phyloP scores from a whole-genome alignment of 2,113 vertebrate species.

The Leuciscus idus region DNA sequence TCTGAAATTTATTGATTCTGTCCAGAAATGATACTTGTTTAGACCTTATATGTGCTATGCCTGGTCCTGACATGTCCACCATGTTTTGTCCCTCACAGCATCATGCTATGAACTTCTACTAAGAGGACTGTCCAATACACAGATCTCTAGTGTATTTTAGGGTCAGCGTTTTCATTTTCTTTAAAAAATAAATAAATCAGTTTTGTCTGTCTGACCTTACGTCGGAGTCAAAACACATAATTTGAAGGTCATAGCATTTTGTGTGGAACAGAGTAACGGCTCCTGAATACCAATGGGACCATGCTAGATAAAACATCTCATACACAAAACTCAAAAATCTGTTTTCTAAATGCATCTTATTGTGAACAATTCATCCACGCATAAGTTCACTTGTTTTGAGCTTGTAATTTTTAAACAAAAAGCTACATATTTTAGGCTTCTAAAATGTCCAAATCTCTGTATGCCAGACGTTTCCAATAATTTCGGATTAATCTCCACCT shows the following conservation, averaged over 20 bases:
- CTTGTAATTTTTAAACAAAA: background rate
- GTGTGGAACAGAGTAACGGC: background rate
- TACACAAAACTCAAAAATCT: background rate
- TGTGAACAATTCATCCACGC: background rate
- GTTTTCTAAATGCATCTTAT: background rate
- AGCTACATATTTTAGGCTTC: background rate
- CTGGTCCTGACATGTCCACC: background rate
- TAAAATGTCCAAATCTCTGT: too few relatives aligned
- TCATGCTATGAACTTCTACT: background rate
- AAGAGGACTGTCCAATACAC: background rate
- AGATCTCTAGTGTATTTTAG: background rate
- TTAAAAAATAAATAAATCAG: background rate
- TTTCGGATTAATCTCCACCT: background rate
- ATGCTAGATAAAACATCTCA: background rate
- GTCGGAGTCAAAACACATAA: conserved; percentile 32
- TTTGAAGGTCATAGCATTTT: conserved; percentile 43
- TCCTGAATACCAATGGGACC: conserved; percentile 15
- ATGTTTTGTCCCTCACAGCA: background rate
- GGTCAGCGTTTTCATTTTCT: background rate
- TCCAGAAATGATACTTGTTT: background rate
- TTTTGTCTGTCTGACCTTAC: conserved; percentile 23
- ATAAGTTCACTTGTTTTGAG: background rate
- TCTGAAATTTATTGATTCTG: background rate
- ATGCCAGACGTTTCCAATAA: background rate
- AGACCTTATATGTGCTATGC: background rate